phyloP scores from a whole-genome alignment of 2,888 invertebrate species.

The Cyclophora punctaria region DNA sequence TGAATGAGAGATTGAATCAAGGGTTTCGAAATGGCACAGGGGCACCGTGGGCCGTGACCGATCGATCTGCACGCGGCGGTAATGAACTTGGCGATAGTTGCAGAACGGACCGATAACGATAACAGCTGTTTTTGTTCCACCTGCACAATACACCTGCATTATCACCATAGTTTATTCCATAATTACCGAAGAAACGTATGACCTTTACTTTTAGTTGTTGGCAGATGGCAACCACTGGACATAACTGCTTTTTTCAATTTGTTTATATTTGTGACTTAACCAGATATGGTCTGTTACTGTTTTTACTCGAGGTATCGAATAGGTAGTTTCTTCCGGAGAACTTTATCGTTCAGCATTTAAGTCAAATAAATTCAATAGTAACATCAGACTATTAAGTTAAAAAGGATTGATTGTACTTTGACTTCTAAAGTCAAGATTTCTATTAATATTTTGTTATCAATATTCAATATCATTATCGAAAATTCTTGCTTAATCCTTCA shows the following conservation, averaged over 20 bases:
- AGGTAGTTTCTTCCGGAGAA: no score
- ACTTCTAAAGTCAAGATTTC: no score
- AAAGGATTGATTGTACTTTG: no score
- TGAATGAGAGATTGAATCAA: slow-evolving; percentile 27
- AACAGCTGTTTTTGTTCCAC: slow-evolving; percentile 25
- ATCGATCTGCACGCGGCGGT: slow-evolving; percentile 62
- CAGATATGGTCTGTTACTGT: no score
- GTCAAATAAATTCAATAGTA: no score
- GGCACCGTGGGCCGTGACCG: slow-evolving; percentile 51
- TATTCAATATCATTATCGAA: no score
- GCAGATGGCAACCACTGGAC: slow-evolving; percentile 21
- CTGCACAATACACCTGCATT: slow-evolving; percentile 27
- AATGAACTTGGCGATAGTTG: slow-evolving; percentile 59
- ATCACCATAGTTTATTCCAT: slow-evolving; percentile 25
- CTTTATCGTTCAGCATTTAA: no score
- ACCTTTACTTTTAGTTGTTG: slow-evolving; percentile 26
- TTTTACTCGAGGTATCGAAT: no score
- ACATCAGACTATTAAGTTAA: no score
- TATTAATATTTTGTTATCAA: no score
- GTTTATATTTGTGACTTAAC: no score
- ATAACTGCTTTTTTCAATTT: not conserved
- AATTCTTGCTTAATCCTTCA: no score
- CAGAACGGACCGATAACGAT: not conserved
- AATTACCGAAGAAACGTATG: slow-evolving; percentile 22
- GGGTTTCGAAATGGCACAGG: slow-evolving; percentile 47